phyloP scores from a whole-genome alignment of 2,797 vertebrate species.

The Protosalanx chinensis region DNA sequence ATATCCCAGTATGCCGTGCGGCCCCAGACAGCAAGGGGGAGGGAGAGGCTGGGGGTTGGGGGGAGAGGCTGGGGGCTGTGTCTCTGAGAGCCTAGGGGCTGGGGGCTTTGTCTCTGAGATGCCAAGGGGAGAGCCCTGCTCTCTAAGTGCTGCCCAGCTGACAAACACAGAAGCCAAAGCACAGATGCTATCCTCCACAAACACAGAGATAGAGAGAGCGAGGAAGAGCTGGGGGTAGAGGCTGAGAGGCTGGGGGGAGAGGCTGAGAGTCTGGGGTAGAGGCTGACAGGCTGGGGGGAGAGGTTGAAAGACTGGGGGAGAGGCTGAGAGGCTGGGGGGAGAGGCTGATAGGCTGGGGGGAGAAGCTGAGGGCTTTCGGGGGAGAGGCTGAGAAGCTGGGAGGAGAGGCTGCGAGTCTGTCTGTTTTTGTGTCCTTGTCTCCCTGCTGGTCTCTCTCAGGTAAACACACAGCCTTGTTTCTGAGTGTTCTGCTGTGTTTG shows the following conservation, averaged over 20 bases:
- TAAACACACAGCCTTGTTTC: constrained; percentile 10
- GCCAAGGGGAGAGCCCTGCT: constrained; percentile 55
- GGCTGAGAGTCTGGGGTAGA: too few species aligned
- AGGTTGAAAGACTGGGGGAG: constrained; percentile 51
- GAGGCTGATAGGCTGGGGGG: background rate
- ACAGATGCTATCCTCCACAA: constrained; percentile 39
- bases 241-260: too few species aligned
- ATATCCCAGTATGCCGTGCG: constrained; percentile 50
- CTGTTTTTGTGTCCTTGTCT: constrained; percentile 15
- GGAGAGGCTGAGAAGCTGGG: constrained; percentile 36
- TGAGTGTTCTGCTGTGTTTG: constrained; percentile 52
- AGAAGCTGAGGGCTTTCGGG: constrained; percentile 51
- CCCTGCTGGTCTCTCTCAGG: background rate
- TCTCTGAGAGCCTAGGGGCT: constrained; percentile 37
- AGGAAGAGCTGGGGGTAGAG: constrained; percentile 26
- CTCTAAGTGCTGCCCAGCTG: constrained; percentile 56
- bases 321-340: constrained; percentile 31
- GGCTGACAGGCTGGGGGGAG: background rate
- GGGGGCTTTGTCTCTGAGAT: constrained; percentile 43
- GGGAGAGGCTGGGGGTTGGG: constrained; percentile 7
- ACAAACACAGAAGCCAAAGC: constrained; percentile 43
- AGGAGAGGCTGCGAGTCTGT: constrained; percentile 13
- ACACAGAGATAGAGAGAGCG: constrained; percentile 45
- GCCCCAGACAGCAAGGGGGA: constrained; percentile 25
- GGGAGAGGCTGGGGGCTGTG: constrained; percentile 28